phyloP scores from a whole-genome alignment of 92 coral and sea anemone species.

The Palythoa heliodiscus region DNA sequence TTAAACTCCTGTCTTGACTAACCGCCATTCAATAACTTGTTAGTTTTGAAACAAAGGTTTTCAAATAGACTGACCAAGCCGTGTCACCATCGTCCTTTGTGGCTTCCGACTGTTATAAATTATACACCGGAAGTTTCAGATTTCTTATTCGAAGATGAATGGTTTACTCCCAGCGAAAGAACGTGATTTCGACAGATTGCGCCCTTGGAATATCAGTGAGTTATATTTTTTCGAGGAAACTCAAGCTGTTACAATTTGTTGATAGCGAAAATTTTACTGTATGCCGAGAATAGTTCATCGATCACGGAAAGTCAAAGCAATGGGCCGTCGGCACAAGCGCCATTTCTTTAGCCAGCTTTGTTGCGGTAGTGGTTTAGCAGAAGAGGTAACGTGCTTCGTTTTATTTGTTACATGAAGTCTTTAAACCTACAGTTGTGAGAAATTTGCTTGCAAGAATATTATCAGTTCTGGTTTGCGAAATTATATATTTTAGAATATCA shows the following conservation, averaged over 20 bases:
- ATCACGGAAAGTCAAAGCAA: conserved; percentile 15
- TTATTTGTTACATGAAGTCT: background rate
- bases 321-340: conserved; percentile 34
- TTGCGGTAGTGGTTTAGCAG: conserved; percentile 34
- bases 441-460: background rate
- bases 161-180: conserved; percentile 6
- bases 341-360: conserved; percentile 33
- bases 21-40: background rate
- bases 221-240: background rate
- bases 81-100: background rate
- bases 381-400: conserved; percentile 12
- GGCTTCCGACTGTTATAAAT: background rate
- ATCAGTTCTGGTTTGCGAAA: background rate
- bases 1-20: background rate
- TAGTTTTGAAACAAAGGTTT: background rate
- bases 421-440: background rate
- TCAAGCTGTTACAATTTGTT: conserved; percentile 23
- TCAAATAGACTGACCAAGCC: background rate
- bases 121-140: conserved; percentile 17
- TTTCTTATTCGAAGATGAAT: background rate
- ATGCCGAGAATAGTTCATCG: conserved; percentile 4
- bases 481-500: background rate
- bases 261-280: background rate
- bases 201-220: background rate
- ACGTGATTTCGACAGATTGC: background rate